Evolutionary conservation across 2,888 invertebrate genomes (phyloP).

Genomic region (Ochropleura plecta): DNA sequence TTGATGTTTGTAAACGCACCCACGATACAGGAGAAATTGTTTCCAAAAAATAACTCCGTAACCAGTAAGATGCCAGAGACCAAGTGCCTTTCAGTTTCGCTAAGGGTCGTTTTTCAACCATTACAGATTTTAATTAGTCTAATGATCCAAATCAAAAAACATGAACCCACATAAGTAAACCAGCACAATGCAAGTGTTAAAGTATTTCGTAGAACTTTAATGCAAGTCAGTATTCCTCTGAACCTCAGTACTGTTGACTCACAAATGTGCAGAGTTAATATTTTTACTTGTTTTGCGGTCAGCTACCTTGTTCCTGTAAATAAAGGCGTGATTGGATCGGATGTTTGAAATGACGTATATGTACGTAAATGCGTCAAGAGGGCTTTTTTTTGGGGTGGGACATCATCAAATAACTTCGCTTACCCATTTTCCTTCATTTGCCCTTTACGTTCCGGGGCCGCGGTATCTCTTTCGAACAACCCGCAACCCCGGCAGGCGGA

Average conservation of each 20-base stretch:
- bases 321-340: neutral
- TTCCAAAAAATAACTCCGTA: no score
- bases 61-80: no score
- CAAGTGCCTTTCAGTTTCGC: neutral
- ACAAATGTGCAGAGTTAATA: constrained; percentile 14
- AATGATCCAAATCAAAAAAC: neutral
- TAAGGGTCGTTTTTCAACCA: neutral
- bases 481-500: no score
- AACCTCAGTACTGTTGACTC: constrained; percentile 33
- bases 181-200: neutral
- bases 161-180: neutral
- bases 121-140: neutral
- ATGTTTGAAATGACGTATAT: constrained; percentile 21
- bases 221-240: constrained; percentile 45
- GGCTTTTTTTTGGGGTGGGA: no score
- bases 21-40: no score
- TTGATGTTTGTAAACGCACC: no score
- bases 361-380: constrained; percentile 17
- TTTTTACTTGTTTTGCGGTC: constrained; percentile 45
- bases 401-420: no score
- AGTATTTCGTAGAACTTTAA: constrained; percentile 25
- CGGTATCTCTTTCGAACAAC: no score
- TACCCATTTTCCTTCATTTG: no score
- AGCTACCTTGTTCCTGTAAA: constrained; percentile 29
- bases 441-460: no score